These are phyloP conservation scores for Arctia plantaginis DNA, from an alignment of 2,888 invertebrate species.

Conservation along the genomic window DNA sequence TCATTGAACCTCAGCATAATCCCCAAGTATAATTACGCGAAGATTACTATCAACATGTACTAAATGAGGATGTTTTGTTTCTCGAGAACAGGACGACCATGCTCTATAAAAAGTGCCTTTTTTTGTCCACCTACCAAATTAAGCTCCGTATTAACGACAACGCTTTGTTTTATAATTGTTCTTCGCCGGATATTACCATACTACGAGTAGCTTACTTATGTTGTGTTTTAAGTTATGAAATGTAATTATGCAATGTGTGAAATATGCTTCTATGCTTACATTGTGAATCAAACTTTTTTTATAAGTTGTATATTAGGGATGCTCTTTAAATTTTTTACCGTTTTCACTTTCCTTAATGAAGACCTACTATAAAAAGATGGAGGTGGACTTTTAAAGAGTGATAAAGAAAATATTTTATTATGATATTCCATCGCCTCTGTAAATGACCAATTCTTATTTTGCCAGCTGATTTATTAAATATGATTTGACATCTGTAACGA, in stretches of 20 bases:
- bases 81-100: conserved; percentile 45
- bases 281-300: conserved; percentile 17
- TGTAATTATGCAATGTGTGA: conserved; percentile 20
- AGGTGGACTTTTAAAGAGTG: too few relatives aligned
- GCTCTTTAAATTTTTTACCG: background rate
- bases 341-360: background rate
- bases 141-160: conserved; percentile 61
- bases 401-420: background rate
- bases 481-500: background rate
- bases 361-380: background rate
- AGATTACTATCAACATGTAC: conserved; percentile 72
- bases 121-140: conserved; percentile 65
- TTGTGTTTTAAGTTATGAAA: conserved; percentile 25
- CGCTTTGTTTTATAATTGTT: conserved; percentile 58
- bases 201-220: conserved; percentile 30
- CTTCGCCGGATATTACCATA: conserved; percentile 38
- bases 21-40: conserved; percentile 73
- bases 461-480: too few relatives aligned
- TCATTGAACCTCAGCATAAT: conserved; percentile 59
- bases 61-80: conserved; percentile 77
- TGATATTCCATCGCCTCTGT: background rate
- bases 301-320: background rate
- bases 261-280: conserved; percentile 22
- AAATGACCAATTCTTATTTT: background rate
- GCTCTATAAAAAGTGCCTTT: conserved; percentile 56